Evolutionary conservation across 2,888 invertebrate species (phyloP).

Genomic region (Pocota personata): DNA sequence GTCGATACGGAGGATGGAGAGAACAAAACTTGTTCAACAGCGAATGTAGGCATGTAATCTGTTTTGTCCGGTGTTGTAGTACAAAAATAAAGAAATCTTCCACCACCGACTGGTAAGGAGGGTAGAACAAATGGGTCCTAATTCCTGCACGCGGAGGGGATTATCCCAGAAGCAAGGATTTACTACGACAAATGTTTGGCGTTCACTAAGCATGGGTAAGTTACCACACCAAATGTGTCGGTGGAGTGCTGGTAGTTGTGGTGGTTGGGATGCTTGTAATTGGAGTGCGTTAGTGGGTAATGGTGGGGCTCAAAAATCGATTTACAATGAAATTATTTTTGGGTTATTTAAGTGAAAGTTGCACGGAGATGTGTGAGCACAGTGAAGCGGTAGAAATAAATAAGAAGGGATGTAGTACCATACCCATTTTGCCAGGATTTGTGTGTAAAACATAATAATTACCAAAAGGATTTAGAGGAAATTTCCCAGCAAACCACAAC

Average conservation of each 20-base stretch:
- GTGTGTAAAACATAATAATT: neutral
- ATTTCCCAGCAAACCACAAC: neutral
- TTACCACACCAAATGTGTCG: neutral
- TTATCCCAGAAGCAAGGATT: neutral
- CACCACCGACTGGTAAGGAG: neutral
- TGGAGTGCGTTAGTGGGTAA: neutral
- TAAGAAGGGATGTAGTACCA: neutral
- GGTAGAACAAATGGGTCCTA: neutral
- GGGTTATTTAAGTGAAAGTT: neutral
- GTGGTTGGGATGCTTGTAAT: neutral
- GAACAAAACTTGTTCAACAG: neutral
- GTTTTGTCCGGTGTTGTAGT: neutral
- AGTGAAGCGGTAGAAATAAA: neutral
- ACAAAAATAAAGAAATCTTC: neutral
- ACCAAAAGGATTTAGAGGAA: neutral
- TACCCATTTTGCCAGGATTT: neutral
- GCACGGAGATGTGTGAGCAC: neutral
- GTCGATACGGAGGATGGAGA: neutral
- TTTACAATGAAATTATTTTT: neutral
- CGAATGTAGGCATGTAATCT: constrained; percentile 1
- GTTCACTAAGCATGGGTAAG: neutral
- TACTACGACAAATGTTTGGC: neutral
- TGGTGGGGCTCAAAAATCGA: neutral
- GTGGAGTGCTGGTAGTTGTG: neutral
- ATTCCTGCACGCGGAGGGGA: neutral